Percentiles rank a stretch among this genome's conserved stretches.
Evolutionary conservation across 2,113 vertebrate species (phyloP).

Genomic region (Ibidorhyncha struthersii): DNA sequence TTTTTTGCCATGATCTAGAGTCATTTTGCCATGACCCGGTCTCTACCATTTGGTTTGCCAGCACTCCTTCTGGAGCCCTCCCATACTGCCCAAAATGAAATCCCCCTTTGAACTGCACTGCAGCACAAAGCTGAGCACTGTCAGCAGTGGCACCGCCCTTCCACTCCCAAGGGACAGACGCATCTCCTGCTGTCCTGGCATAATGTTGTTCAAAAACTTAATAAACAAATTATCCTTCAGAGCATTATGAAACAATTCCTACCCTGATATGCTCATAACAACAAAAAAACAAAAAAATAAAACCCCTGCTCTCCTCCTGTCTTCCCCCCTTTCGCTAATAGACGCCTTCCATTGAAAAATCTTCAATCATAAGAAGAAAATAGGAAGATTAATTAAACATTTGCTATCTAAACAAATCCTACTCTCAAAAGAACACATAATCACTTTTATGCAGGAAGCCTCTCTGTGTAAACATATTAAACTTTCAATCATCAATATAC

Average conservation of each 20-base stretch:
- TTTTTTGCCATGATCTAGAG: neutral
- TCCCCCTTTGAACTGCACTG: accelerated
- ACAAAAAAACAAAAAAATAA: accelerated
- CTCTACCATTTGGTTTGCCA: neutral
- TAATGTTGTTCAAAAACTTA: neutral
- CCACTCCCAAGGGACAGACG: neutral
- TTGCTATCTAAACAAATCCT: neutral
- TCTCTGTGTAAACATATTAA: neutral
- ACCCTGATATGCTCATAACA: neutral
- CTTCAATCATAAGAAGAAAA: neutral
- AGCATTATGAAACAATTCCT: neutral
- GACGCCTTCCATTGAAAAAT: neutral
- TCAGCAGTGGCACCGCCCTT: too few relatives aligned
- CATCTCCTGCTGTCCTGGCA: neutral
- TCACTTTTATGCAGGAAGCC: neutral
- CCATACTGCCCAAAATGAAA: neutral
- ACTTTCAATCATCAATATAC: neutral
- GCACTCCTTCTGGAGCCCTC: neutral
- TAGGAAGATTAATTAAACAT: neutral
- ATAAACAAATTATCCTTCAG: neutral
- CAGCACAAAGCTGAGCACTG: accelerated
- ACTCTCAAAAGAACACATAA: neutral
- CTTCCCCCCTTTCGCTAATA: neutral
- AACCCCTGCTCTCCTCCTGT: neutral
- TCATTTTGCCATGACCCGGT: neutral